phyloP scores from a whole-genome alignment of 2,797 vertebrate genomes.

The Chrysolophus pictus region DNA sequence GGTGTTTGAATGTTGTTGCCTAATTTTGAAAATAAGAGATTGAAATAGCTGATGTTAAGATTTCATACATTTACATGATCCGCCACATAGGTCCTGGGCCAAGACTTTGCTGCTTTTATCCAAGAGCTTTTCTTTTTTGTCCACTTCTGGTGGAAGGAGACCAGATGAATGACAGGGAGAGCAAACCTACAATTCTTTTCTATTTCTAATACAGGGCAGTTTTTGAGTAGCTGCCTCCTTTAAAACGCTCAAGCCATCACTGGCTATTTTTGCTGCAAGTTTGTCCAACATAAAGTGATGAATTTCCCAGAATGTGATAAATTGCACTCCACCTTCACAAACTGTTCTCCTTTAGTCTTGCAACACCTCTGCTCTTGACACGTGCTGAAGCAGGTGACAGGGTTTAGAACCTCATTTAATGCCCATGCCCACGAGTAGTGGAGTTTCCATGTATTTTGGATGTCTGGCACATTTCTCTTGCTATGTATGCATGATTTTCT shows the following conservation, averaged over 20 bases:
- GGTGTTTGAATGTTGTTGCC: neutral
- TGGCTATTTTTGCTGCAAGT: neutral
- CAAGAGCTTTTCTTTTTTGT: neutral
- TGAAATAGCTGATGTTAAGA: neutral
- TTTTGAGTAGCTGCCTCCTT: neutral
- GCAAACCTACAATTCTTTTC: neutral
- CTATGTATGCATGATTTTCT: neutral
- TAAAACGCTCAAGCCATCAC: neutral
- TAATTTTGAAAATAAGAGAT: neutral
- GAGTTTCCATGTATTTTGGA: neutral
- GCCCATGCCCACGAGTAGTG: neutral
- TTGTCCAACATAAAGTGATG: neutral
- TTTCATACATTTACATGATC: neutral
- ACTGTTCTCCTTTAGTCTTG: constrained; percentile 3
- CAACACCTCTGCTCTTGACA: neutral
- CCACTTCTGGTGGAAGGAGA: neutral
- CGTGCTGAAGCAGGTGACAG: neutral
- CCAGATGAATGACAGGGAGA: neutral
- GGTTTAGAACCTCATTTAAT: constrained; percentile 4
- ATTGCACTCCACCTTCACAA: neutral
- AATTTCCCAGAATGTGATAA: constrained; percentile 1
- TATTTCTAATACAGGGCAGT: neutral
- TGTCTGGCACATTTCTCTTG: neutral
- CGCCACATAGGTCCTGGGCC: neutral
- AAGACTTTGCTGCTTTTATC: neutral